phyloP scores from a whole-genome alignment of 2,888 invertebrate species.

The Tipula confusa region DNA sequence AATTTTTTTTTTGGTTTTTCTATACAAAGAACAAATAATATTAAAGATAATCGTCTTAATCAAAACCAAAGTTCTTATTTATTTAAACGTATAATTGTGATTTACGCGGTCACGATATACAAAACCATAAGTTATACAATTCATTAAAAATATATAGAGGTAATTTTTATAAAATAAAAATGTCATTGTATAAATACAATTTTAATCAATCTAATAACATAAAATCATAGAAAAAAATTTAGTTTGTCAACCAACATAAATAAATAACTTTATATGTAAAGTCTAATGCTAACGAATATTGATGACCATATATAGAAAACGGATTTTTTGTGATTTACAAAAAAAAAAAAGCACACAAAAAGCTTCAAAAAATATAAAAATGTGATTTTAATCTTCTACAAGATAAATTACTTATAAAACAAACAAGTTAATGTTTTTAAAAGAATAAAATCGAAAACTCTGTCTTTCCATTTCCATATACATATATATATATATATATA shows the following conservation, averaged over 20 bases:
- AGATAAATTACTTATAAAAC: slow-evolving; percentile 16
- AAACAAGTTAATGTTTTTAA: neutral
- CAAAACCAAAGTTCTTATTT: neutral
- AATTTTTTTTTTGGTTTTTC: neutral
- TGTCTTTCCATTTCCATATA: neutral
- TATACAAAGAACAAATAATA: neutral
- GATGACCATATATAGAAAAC: neutral
- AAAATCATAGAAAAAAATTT: neutral
- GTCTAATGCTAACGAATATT: neutral
- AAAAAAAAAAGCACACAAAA: neutral
- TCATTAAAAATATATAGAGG: no score
- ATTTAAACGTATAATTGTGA: neutral
- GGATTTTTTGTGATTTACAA: neutral
- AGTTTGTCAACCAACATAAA: neutral
- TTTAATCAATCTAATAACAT: neutral
- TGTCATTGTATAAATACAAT: neutral
- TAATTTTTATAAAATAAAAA: no score
- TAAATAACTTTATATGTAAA: no score
- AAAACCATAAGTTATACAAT: no score
- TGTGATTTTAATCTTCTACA: neutral
- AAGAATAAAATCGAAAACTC: neutral
- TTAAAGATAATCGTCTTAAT: neutral
- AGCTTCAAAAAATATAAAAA: neutral
- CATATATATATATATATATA: neutral
- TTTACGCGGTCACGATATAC: neutral